Evolutionary conservation across 2,113 vertebrate genomes (phyloP), one percentile per base, ranked within the genome.

Genomic region (Callipepla squamata): DNA sequence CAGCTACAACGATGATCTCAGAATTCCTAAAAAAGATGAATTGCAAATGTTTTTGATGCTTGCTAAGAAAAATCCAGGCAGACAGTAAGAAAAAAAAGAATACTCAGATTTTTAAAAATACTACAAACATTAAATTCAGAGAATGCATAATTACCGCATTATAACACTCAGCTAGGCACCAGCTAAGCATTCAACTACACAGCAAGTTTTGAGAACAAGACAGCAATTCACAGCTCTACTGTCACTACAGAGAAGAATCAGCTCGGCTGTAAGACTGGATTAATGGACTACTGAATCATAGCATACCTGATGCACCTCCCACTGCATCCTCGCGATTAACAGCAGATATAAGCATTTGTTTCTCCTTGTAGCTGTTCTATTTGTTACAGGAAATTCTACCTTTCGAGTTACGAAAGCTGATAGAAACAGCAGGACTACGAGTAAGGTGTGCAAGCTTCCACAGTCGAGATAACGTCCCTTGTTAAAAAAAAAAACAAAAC

Each of bases 1-100:
- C 20, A 92, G 68, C 75, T 70, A 85, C 89, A 89, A 69, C 0
- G 0, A 69, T n/a, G 15, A 78, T 38, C 67, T 66, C 2, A 0
- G 28, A 92, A 85, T 66, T 82, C n/a, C 79, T 66, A 28, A 87
- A 80, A 14, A 85, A 94, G 76, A 21, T 63, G 28, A 89, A 70
- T 1, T 70, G 55, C 36, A 78, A 81, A 38, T 51, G 36, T 32
- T 38, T 87, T 80, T 67, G 62, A 68, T 25, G 13, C 40, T 84
- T 51, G 40, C 62, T 77, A 74, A 85, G 55, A 83, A 91, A 89
- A 87, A 83, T 58, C 19, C 67, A 92, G 16, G 48, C 26, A 87
- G 50, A 58, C 26, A 78, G 77, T 38, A 92, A 82, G 80, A 1
- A 83, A 26, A 40, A 40, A 66, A 87, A 59, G 1, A 82, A 7